phyloP scores from a whole-genome alignment of 2,888 invertebrate genomes.

The Cephus nigrinus region DNA sequence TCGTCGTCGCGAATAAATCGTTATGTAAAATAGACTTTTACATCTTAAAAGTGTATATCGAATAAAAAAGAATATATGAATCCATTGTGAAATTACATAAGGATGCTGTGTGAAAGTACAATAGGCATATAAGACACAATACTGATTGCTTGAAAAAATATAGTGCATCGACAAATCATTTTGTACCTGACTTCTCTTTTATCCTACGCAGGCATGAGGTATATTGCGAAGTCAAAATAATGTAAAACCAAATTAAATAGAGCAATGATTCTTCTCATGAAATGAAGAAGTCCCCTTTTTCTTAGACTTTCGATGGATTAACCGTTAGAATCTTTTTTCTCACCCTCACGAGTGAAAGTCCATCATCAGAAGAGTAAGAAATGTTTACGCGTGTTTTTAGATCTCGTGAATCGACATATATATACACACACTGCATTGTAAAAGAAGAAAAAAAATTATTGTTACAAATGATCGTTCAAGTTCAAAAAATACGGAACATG shows the following conservation, averaged over 20 bases:
- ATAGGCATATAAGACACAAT: neutral
- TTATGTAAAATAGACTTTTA: neutral
- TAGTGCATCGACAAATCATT: neutral
- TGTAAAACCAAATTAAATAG: neutral
- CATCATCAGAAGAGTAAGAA: neutral
- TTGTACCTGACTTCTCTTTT: neutral
- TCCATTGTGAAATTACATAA: neutral
- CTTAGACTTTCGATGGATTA: neutral
- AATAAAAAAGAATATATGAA: neutral
- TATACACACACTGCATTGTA: neutral
- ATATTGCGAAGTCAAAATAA: neutral
- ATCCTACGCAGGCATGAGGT: neutral
- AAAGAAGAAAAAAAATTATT: neutral
- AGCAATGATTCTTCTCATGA: neutral
- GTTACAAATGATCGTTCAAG: neutral
- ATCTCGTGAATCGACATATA: neutral
- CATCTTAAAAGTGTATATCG: neutral
- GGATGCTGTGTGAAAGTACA: neutral
- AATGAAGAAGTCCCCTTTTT: neutral
- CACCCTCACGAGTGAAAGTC: neutral
- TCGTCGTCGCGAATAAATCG: neutral
- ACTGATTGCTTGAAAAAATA: neutral
- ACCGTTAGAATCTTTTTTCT: neutral
- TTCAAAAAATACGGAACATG: neutral
- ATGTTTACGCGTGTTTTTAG: neutral